Percentiles rank a stretch among this genome's conserved stretches.
These are phyloP conservation scores for Atherix ibis DNA, from an alignment of 2,888 invertebrate genomes.

Conservation along the genomic window DNA sequence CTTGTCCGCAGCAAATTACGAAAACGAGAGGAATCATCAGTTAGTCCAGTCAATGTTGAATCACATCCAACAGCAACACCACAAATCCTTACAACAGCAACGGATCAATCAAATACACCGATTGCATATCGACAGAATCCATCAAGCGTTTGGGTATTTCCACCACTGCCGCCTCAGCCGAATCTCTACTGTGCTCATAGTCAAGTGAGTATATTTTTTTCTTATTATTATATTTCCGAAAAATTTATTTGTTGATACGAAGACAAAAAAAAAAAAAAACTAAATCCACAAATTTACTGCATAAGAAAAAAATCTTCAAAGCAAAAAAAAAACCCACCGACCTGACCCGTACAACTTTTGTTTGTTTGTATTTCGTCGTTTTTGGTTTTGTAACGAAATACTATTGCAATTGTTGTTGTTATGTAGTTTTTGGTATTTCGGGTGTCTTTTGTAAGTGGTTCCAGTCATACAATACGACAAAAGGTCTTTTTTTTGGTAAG, in stretches of 20 bases:
- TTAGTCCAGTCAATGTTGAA: slow-evolving; percentile 47
- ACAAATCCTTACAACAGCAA: slow-evolving; percentile 27
- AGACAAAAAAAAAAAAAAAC: background rate
- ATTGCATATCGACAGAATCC: slow-evolving; percentile 51
- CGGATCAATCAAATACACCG: slow-evolving; percentile 30
- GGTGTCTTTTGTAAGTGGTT: too few relatives aligned
- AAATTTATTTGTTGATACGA: background rate
- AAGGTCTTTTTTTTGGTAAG: too few relatives aligned
- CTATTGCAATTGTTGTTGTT: too few relatives aligned
- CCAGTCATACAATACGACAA: too few relatives aligned
- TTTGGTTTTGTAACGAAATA: too few relatives aligned
- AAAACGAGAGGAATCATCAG: slow-evolving; percentile 65
- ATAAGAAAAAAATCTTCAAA: background rate
- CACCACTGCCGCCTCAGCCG: slow-evolving; percentile 62
- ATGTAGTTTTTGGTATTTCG: too few relatives aligned
- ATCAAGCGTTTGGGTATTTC: slow-evolving; percentile 57
- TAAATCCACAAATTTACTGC: background rate
- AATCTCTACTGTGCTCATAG: slow-evolving; percentile 49
- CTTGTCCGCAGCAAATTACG: slow-evolving; percentile 82
- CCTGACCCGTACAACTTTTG: too few relatives aligned
- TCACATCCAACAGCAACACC: slow-evolving; percentile 40
- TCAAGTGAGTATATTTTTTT: slow-evolving; percentile 47
- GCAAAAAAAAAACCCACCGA: too few relatives aligned
- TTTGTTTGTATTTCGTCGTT: too few relatives aligned
- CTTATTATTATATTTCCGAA: background rate